Base-by-base conservation (phyloP, 1,140 invertebrate species). In the Halyomorpha halys region DNA sequence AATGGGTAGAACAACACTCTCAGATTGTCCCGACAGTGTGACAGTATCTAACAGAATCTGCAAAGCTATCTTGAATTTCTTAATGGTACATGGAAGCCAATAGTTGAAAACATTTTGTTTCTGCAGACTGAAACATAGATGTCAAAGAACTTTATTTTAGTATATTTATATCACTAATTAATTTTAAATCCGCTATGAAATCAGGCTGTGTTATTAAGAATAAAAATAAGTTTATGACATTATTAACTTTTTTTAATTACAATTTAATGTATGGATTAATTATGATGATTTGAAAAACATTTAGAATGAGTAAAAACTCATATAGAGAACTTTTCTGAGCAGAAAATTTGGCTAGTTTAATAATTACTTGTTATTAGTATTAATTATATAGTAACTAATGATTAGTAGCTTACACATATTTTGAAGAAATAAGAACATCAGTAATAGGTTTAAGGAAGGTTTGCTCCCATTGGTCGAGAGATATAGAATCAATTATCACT, bases 41-140 rank as follows among this genome's bases (percentile, higher is more conserved):
- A 66, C 21, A 14, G n/a, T 44, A 34, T 66, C 62, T 49, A 61
- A 54, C 11, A 69, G 30, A 11, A 66, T 34, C 19, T 62, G 44
- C 18, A 66, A 66, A 4, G 25, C 66, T 25, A 8, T 39, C 18
- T 51, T 66, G 34, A 56, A 70, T 62, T 66, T 69, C 30, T 66
- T 67, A 54, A 70, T 63, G 13, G 69, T 68, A 21, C 47, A 47
- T 18, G 59, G 54, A 44, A 71, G 53, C 67, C 70, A 68, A 44
- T 72, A 69, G 34, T 71, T 72, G 51, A 72, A 67, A 21, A 70
- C 21, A 65, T 72, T 71, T 27, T 67, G 63, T n/a, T 63, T 67
- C 19, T 49, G 21, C 44, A 66, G 60, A 14, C 71, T 72, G 56
- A 49, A 49, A 49, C 19, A 21, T 8, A 21, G 2, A 49, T 9